Conservation (phyloP, 2,888 invertebrate species). For the Idaea dimidiata region DNA sequence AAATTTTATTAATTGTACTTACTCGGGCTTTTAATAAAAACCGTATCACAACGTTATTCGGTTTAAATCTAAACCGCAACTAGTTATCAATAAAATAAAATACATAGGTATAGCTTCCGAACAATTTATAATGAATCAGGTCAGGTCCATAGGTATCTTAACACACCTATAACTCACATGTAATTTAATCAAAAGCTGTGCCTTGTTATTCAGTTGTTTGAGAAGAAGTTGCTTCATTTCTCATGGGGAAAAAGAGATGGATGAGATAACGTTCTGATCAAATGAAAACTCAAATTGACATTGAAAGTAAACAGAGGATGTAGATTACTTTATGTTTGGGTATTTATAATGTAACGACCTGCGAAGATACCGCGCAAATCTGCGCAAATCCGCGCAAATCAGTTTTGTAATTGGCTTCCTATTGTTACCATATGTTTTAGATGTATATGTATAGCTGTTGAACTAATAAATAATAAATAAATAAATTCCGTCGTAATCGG, state of each 20-base stretch:
- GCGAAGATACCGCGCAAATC: too few relatives aligned
- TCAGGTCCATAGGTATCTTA: too few relatives aligned
- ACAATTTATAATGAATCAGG: conserved; percentile 32
- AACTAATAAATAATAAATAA: too few relatives aligned
- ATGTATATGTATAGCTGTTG: too few relatives aligned
- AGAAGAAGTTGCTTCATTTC: conserved; percentile 50
- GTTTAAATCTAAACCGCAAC: neutral
- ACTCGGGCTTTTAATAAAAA: too few relatives aligned
- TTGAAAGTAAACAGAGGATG: conserved; percentile 27
- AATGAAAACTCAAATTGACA: conserved; percentile 39
- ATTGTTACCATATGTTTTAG: too few relatives aligned
- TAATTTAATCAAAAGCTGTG: conserved; percentile 40
- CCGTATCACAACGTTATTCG: too few relatives aligned
- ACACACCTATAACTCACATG: conserved; percentile 1
- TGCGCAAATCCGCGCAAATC: too few relatives aligned
- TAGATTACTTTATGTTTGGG: conserved; percentile 16
- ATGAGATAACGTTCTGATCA: conserved; percentile 45
- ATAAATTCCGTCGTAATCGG: too few relatives aligned
- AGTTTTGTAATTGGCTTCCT: too few relatives aligned
- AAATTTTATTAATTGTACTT: too few relatives aligned
- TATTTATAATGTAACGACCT: too few relatives aligned
- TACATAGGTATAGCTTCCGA: neutral
- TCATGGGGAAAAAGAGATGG: conserved; percentile 47
- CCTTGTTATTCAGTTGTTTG: conserved; percentile 48
- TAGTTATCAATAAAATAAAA: neutral